Evolutionary conservation across 1,140 invertebrate species (phyloP), one percentile per base, ranked within the genome.

Genomic region (Macrocentrus cingulum): DNA sequence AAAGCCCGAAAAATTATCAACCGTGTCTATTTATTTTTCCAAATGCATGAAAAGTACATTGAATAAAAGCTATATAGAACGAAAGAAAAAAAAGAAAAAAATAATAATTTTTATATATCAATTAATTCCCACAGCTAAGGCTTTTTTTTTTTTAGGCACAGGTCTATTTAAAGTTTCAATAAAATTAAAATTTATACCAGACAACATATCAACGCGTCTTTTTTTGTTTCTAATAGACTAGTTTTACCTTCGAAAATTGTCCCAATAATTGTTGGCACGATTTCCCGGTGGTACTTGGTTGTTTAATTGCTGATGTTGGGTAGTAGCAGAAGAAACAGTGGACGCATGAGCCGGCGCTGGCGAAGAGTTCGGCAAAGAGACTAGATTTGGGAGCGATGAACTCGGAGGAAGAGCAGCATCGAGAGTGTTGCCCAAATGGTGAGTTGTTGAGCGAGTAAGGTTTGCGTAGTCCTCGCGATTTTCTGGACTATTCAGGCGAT

Each of bases 241-340:
- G 64, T 55, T 58, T 84, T 87, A 91, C 90, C 90, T 91, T 81
- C 89, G 79, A 72, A 94, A 94, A 81, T 94, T 94, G 68, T 94
- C 92, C 91, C 90, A 93, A 76, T 92, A 94, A 78, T 94, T 94
- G 74, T 94, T 94, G 39, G 91, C 90, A 59, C 91, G 80, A 74
- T 90, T 92, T 18, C 91, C 90, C 9, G 91, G 91, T 36, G 91
- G 87, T 56, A 93, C 91, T 82, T 93, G 90, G 77, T 92, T 92
- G 75, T 92, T 92, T 11, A 92, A 76, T 8, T 88, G 85, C 59
- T 77, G 77, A 45, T 68, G 60, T 23, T 58, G 45, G 36, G 59
- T 63, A 45, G 46, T 66, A 13, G 61, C 59, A 29, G 65, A 59
- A 18, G 60, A 48, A 22, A 45, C 29, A 15, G 65, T 48, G 15